These are phyloP conservation scores for Phengaris alcon DNA, from an alignment of 2,888 invertebrate species.

Conservation along the genomic window DNA sequence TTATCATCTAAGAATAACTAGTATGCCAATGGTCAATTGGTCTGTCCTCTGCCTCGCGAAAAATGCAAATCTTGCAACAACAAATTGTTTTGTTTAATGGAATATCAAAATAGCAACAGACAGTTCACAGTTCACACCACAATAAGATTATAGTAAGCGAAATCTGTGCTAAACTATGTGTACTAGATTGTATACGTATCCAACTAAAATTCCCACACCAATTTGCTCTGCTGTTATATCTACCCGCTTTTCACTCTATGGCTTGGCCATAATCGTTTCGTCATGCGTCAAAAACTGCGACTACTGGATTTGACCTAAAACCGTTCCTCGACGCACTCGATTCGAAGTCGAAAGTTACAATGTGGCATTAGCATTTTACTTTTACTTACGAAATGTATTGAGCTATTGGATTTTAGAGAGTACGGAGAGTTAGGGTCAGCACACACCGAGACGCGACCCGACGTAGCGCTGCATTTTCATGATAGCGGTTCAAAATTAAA, in stretches of 20 bases:
- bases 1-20: too few relatives aligned
- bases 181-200: not conserved
- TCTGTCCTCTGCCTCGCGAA: too few relatives aligned
- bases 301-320: constrained; percentile 32
- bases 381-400: constrained; percentile 58
- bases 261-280: constrained; percentile 29
- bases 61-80: too few relatives aligned
- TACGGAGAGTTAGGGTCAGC: constrained; percentile 34
- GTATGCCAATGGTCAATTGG: too few relatives aligned
- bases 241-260: not conserved
- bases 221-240: not conserved
- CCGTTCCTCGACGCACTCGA: constrained; percentile 27
- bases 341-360: constrained; percentile 52
- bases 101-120: not conserved
- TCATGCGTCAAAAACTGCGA: constrained; percentile 26
- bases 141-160: not conserved
- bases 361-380: constrained; percentile 63
- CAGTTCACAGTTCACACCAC: not conserved
- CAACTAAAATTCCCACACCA: not conserved
- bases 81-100: too few relatives aligned
- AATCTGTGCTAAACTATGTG: not conserved
- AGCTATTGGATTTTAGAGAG: constrained; percentile 49
- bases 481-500: too few relatives aligned
- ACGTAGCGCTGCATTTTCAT: too few relatives aligned
- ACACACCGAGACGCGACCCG: too few relatives aligned